A percentile compares a stretch with the other conserved stretches of the same genome.
phyloP scores from a whole-genome alignment of 2,113 vertebrate genomes.

The Eubucco bourcierii region DNA sequence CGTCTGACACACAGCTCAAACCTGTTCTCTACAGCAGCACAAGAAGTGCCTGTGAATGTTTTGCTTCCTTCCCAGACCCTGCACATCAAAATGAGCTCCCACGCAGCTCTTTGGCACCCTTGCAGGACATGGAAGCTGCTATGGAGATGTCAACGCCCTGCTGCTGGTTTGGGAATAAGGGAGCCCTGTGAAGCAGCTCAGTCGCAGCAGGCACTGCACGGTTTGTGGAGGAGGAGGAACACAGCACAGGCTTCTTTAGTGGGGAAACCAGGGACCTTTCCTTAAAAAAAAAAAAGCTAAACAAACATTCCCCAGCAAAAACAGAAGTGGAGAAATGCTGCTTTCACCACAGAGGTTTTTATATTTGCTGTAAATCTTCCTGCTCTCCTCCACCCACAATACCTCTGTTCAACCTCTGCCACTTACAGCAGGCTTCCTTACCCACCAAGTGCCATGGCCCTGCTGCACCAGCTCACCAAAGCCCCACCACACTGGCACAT shows the following conservation, averaged over 20 bases:
- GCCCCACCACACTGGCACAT: no score
- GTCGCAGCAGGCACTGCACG: background rate
- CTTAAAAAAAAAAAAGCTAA: background rate
- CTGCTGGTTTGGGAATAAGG: background rate
- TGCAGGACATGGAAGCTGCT: background rate
- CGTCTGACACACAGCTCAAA: background rate
- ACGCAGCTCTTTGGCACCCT: background rate
- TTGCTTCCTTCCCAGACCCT: background rate
- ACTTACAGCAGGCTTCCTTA: background rate
- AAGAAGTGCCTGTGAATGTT: background rate
- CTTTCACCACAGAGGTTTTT: accelerated
- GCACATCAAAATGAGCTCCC: background rate
- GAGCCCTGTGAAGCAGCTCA: background rate
- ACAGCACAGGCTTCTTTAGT: background rate
- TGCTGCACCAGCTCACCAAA: background rate
- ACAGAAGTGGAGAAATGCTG: background rate
- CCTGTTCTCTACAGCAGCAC: background rate
- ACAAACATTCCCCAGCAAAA: background rate
- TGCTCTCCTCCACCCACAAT: background rate
- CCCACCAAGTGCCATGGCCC: accelerated
- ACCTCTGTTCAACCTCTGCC: background rate
- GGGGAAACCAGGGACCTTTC: background rate
- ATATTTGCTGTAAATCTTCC: background rate
- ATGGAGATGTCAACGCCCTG: background rate
- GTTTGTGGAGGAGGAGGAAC: background rate